Percentiles rank a stretch among this genome's conserved stretches.
phyloP scores from a whole-genome alignment of 2,888 invertebrate species.

The Coelopa pilipes region DNA sequence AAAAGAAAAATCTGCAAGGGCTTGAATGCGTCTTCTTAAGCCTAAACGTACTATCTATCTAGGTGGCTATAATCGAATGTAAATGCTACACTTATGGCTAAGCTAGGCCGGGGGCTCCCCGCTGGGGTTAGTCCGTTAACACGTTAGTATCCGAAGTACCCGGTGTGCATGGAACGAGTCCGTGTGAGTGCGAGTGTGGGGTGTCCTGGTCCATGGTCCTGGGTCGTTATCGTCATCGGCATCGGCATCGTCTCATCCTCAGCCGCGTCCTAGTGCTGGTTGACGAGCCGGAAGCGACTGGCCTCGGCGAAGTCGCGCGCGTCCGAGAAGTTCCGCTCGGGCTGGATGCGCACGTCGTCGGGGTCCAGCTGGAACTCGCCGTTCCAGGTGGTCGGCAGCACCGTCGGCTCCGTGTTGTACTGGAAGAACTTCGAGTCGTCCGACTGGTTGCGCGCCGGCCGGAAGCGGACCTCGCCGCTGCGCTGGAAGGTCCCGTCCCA shows the following conservation, averaged over 20 bases:
- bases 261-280: not conserved
- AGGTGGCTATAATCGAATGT: too few species aligned
- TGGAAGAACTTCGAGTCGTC: conserved; percentile 61
- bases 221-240: not conserved
- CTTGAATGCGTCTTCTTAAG: too few species aligned
- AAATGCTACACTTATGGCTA: too few species aligned
- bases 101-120: too few species aligned
- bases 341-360: conserved; percentile 62
- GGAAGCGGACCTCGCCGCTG: conserved; percentile 56
- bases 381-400: conserved; percentile 63
- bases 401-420: conserved; percentile 57
- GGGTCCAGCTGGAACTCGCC: conserved; percentile 63
- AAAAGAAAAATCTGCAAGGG: too few species aligned
- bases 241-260: not conserved
- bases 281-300: conserved; percentile 55
- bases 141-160: too few species aligned
- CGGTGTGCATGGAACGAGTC: too few species aligned
- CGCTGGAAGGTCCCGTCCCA: conserved; percentile 66
- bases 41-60: too few species aligned
- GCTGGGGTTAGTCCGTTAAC: too few species aligned
- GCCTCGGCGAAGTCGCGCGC: conserved; percentile 64
- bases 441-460: conserved; percentile 63
- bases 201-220: not conserved
- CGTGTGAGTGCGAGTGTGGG: too few species aligned
- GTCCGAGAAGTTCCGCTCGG: conserved; percentile 65